These are phyloP conservation scores for Drosophila equinoxialis DNA, from an alignment of 1,140 invertebrate species.

Conservation along the genomic window DNA sequence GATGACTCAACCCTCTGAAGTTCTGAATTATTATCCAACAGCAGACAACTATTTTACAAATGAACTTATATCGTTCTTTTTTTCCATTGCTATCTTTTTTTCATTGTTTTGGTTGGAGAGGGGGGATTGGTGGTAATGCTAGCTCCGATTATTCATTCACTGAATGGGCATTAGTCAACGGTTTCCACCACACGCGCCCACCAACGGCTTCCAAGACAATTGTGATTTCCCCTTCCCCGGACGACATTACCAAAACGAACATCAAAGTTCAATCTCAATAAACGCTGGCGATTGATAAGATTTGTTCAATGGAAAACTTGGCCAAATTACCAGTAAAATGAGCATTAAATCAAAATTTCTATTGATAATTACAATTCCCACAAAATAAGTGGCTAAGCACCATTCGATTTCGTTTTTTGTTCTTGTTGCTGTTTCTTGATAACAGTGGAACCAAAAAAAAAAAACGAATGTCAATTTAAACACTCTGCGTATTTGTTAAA, in stretches of 20 bases:
- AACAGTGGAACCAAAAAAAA: background rate
- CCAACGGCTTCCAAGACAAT: slow-evolving; percentile 10
- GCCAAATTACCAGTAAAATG: slow-evolving; percentile 37
- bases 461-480: too few species aligned
- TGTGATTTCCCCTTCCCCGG: slow-evolving; percentile 36
- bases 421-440: too few species aligned
- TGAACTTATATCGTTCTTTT: slow-evolving; percentile 10
- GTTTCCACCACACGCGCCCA: slow-evolving; percentile 29
- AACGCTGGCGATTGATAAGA: slow-evolving; percentile 38
- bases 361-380: slow-evolving; percentile 1
- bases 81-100: slow-evolving; percentile 11
- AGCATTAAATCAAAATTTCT: slow-evolving; percentile 44
- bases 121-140: background rate
- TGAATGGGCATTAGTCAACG: slow-evolving; percentile 44
- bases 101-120: background rate
- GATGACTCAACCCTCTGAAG: slow-evolving; percentile 3
- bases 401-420: background rate
- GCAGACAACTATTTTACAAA: slow-evolving; percentile 16
- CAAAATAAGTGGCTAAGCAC: slow-evolving; percentile 3
- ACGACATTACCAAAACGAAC: background rate
- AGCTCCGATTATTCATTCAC: slow-evolving; percentile 48
- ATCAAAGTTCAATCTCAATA: slow-evolving; percentile 44
- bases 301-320: slow-evolving; percentile 48
- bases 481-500: too few species aligned
- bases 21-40: slow-evolving; percentile 3